Evolutionary conservation across 2,113 vertebrate genomes (phyloP), one percentile per base, ranked within the genome.

Genomic region (Lipotes vexillifer): DNA sequence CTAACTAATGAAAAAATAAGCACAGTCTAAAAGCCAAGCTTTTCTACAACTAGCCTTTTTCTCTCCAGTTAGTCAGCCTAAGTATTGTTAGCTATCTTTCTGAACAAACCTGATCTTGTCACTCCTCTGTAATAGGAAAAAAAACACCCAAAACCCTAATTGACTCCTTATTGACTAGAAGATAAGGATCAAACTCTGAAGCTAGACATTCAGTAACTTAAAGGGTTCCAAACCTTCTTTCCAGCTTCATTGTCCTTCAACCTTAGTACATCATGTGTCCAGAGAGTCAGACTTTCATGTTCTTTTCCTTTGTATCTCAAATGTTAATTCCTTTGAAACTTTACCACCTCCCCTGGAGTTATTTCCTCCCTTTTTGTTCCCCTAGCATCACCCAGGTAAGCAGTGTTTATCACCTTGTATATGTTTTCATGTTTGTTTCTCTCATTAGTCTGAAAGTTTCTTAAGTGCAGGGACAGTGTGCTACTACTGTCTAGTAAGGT

Each of bases 1-100:
- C 13, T 88, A 81, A 68, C 95, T 86, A 90, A 81, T 90, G 21
- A 88, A 95, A 23, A 95, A 61, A 84, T 29, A 94, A 69, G 41
- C 44, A 21, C 10, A 36, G 13, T 93, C 23, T 88, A 91, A 93
- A 66, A 89, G 71, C 41, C 23, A 96, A 68, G 41, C 5, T 83
- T 59, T 33, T 78, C 38, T 94, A 13, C 18, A 29, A 59, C 11
- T 5, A 89, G 49, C 25, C 27, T 75, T 95, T 92, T 90, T 33
- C n/a, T 96, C n/a, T 65, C 38, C 29, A 66, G 21, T 63, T 55
- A 71, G 21, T 63, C 46, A 71, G 86, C n/a, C 55, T 87, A 17
- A 71, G 61, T 86, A 49, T 36, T 94, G 15, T 72, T 95, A 95
- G 55, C 69, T 78, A 31, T 21, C 23, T 14, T 46, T 96, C 49